A percentile compares a stretch with the other conserved stretches of the same genome.
These are phyloP conservation scores for Momotus momota DNA, from an alignment of 2,797 vertebrate genomes.

Conservation along the genomic window DNA sequence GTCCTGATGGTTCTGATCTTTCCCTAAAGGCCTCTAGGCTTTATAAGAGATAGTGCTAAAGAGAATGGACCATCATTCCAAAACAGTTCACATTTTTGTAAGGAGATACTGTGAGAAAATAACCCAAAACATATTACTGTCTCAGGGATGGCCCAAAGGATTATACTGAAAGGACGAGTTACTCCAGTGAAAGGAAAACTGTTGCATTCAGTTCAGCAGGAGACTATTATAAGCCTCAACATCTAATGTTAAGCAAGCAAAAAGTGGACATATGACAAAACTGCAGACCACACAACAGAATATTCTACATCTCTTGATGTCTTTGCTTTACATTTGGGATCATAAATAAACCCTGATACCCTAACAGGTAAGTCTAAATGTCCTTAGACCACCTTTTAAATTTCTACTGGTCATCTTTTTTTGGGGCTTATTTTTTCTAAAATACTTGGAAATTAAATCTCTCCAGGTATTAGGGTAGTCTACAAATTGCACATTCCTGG, in stretches of 20 bases:
- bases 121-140: background rate
- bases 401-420: background rate
- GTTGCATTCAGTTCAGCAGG: background rate
- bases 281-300: background rate
- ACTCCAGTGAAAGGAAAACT: background rate
- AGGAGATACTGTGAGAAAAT: background rate
- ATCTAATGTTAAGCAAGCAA: background rate
- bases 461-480: background rate
- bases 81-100: background rate
- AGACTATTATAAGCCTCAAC: background rate
- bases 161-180: background rate
- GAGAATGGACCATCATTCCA: background rate
- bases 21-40: background rate
- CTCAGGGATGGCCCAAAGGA: background rate
- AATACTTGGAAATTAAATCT: background rate
- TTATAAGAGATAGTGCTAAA: background rate
- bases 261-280: background rate
- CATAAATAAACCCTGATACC: background rate
- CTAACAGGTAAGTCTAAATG: background rate
- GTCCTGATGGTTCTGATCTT: background rate
- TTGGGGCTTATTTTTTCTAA: background rate
- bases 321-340: background rate
- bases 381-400: background rate
- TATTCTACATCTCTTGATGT: background rate
- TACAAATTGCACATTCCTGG: background rate